A percentile compares a stretch with the other conserved stretches of the same genome.
These are phyloP conservation scores for Diorhabda elongata DNA, from an alignment of 1,140 invertebrate genomes.

Conservation along the genomic window DNA sequence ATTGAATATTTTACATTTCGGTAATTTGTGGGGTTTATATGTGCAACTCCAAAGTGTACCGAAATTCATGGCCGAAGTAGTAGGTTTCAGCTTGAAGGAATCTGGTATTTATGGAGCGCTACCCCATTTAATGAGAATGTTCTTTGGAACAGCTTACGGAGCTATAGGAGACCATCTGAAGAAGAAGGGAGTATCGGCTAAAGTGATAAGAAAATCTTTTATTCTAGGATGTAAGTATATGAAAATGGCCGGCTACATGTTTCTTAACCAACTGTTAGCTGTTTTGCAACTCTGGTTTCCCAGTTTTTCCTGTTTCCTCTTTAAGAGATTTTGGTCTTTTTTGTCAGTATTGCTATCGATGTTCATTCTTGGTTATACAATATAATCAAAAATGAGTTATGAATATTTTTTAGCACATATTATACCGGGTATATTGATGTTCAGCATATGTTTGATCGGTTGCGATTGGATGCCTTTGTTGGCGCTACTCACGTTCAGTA, in stretches of 20 bases:
- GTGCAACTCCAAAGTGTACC: slow-evolving; percentile 84
- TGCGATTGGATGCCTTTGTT: slow-evolving; percentile 62
- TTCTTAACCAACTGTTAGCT: no score
- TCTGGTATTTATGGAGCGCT: slow-evolving; percentile 67
- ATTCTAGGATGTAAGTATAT: slow-evolving; percentile 62
- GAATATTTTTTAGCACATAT: slow-evolving; percentile 58
- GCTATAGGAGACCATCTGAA: slow-evolving; percentile 61
- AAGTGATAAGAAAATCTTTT: slow-evolving; percentile 65
- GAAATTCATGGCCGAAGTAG: slow-evolving; percentile 79
- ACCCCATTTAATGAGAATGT: slow-evolving; percentile 62
- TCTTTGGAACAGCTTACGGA: slow-evolving; percentile 63
- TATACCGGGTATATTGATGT: slow-evolving; percentile 62
- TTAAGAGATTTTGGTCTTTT: neutral
- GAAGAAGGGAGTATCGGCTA: slow-evolving; percentile 54
- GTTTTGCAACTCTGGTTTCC: no score
- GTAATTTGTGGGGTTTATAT: slow-evolving; percentile 74
- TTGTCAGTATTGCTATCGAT: no score
- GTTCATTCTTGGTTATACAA: no score
- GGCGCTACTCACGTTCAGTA: slow-evolving; percentile 64
- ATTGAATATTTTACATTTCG: slow-evolving; percentile 64
- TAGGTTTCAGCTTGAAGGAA: slow-evolving; percentile 75
- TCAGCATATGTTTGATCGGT: slow-evolving; percentile 62
- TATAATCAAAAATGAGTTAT: no score
- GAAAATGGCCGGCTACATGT: neutral
- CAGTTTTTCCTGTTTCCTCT: neutral